phyloP scores from a whole-genome alignment of 2,113 vertebrate species.

The Blennius ocellaris region DNA sequence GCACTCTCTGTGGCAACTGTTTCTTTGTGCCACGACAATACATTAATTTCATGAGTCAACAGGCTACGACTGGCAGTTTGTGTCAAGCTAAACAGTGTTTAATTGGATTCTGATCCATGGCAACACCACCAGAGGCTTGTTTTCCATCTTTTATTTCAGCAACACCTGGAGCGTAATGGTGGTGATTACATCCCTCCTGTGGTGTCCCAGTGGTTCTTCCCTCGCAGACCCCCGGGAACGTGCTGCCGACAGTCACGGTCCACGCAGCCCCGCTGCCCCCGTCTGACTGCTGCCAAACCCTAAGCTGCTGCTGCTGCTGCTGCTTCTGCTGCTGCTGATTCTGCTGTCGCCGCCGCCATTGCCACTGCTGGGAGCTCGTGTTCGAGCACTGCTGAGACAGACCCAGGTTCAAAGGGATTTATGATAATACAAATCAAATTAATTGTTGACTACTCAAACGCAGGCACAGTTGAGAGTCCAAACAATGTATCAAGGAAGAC shows the following conservation, averaged over 20 bases:
- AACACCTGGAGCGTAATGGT: constrained; percentile 81
- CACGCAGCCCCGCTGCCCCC: constrained; percentile 68
- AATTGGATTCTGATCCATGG: constrained; percentile 85
- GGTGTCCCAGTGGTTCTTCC: constrained; percentile 55
- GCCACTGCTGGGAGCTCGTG: too few species aligned
- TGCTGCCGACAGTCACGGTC: constrained; percentile 75
- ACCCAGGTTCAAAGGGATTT: constrained; percentile 67
- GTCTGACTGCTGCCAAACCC: constrained; percentile 57
- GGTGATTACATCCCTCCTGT: constrained; percentile 78
- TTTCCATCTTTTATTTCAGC: constrained; percentile 78
- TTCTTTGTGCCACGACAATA: constrained; percentile 79
- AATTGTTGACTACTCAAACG: constrained; percentile 66
- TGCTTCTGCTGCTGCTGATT: constrained; percentile 26
- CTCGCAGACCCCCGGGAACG: constrained; percentile 60
- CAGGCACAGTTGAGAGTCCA: constrained; percentile 15
- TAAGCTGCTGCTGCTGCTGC: constrained; percentile 43
- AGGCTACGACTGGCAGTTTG: constrained; percentile 80
- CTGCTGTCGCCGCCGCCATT: too few species aligned
- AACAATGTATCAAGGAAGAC: constrained; percentile 19
- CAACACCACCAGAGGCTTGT: constrained; percentile 76
- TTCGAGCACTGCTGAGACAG: constrained; percentile 26
- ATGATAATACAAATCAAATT: constrained; percentile 64
- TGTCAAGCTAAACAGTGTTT: constrained; percentile 83
- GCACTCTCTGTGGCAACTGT: constrained; percentile 65
- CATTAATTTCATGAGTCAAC: constrained; percentile 87